Conservation (phyloP, 2,113 vertebrate species). For the Sminthopsis crassicaudata region DNA sequence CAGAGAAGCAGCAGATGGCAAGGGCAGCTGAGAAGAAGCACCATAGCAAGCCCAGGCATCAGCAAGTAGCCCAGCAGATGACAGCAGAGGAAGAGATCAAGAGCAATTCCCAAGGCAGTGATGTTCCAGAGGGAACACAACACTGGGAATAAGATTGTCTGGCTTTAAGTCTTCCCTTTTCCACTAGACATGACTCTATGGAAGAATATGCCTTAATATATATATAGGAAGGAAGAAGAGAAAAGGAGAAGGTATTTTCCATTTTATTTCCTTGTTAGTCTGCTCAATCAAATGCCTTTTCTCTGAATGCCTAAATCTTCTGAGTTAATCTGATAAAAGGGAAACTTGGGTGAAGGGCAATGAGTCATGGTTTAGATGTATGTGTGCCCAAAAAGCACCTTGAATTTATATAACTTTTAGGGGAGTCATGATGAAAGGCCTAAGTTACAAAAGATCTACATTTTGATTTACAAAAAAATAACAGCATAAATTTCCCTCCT, state of each 20-base stretch:
- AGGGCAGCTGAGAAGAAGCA: neutral
- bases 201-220: neutral
- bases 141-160: neutral
- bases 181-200: neutral
- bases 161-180: neutral
- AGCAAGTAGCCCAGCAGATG: neutral
- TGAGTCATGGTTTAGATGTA: neutral
- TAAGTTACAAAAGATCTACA: neutral
- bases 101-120: neutral
- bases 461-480: neutral
- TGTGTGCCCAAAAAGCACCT: neutral
- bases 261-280: neutral
- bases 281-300: neutral
- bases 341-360: neutral
- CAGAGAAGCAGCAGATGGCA: neutral
- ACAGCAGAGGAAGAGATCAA: neutral
- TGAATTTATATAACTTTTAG: neutral
- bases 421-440: neutral
- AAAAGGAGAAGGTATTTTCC: neutral
- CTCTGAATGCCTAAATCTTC: neutral
- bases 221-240: neutral
- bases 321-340: neutral
- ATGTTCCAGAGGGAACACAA: neutral
- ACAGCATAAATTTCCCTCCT: slow-evolving; percentile 30
- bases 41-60: neutral